A percentile compares a stretch with the other conserved stretches of the same genome.
Conservation (phyloP, 2,888 invertebrate species). For the Drosophila yooni region DNA sequence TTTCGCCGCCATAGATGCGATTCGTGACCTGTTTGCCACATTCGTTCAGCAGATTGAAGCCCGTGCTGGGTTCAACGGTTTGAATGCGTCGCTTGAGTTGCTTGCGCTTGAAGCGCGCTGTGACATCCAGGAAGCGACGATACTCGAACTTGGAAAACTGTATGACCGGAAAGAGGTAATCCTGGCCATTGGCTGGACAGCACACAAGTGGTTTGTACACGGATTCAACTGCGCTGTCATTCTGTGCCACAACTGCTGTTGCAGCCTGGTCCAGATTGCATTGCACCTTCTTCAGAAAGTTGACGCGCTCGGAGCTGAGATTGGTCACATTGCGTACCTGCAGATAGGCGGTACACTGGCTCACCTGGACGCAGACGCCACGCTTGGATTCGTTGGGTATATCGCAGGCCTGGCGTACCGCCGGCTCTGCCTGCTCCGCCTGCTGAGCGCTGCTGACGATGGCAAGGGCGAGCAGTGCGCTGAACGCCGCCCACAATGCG, state of each 20-base stretch:
- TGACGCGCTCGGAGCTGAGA: slow-evolving; percentile 80
- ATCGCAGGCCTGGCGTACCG: slow-evolving; percentile 71
- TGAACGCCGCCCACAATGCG: slow-evolving; percentile 56
- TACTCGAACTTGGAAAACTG: slow-evolving; percentile 79
- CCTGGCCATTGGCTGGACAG: slow-evolving; percentile 81
- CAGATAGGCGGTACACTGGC: slow-evolving; percentile 80
- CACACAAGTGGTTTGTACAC: slow-evolving; percentile 74
- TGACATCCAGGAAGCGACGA: slow-evolving; percentile 73
- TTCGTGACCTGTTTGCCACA: slow-evolving; percentile 87
- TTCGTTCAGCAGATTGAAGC: slow-evolving; percentile 81
- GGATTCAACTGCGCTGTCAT: not conserved
- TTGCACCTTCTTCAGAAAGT: slow-evolving; percentile 83
- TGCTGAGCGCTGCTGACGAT: slow-evolving; percentile 20
- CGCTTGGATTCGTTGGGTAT: slow-evolving; percentile 83
- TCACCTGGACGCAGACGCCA: slow-evolving; percentile 79
- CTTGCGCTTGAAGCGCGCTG: slow-evolving; percentile 78
- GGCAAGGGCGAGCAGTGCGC: slow-evolving; percentile 43
- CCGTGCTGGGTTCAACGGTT: slow-evolving; percentile 77
- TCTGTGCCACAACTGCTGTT: not conserved
- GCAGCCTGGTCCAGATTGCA: slow-evolving; percentile 63
- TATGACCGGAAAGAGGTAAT: slow-evolving; percentile 80
- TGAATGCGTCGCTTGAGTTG: slow-evolving; percentile 83
- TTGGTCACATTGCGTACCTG: slow-evolving; percentile 79
- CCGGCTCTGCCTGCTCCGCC: slow-evolving; percentile 7
- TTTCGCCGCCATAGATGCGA: slow-evolving; percentile 87